Base-by-base conservation (phyloP, 2,888 invertebrate genomes). In the Pristionchus fissidentatus region DNA sequence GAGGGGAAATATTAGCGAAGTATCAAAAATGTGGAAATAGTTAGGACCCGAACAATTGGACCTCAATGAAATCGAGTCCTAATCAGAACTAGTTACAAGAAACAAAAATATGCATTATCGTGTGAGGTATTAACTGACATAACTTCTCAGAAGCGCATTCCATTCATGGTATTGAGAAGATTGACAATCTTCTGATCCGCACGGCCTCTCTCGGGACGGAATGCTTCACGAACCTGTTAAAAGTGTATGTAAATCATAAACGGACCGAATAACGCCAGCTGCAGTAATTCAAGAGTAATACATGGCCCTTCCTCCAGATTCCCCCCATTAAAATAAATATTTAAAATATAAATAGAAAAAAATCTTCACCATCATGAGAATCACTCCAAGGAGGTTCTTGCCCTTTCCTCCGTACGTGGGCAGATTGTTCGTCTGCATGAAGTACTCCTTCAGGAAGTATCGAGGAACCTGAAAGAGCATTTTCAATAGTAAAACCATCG, bases 341-440 rank as follows among this genome's bases (percentile, higher is more conserved):
- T 62, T 15, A n/a, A 19, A n/a, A 35, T 35, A 7, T 4, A 5
- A 49, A 15, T 38, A 41, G 7, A 7, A 46, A 43, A 26, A 43
- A 4, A 8, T 3, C 32, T 15, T 19, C 29, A 81, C 80, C 62
- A 81, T 81, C 80, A 81, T 81, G 46, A 46, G 62, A 43, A 81
- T n/a, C 19, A 81, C 32, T 22, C 86, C 87, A 52, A 86, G 80
- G 26, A 77, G 73, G 55, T 87, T 87, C 80, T 85, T 85, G 82
- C 87, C 87, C 43, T 85, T 85, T 41, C 84, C 85, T 2, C 85
- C 4, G 26, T 57, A 46, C 0, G 35, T 57, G 32, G 79, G 79
- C 3, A 81, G 46, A 4, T 32, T 52, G 13, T 62, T 19, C 22
- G 43, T 3, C 26, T 81, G 32, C 32, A n/a, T 46, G 46, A 81